Evolutionary conservation across 2,797 vertebrate genomes (phyloP).

Genomic region (Anableps anableps): DNA sequence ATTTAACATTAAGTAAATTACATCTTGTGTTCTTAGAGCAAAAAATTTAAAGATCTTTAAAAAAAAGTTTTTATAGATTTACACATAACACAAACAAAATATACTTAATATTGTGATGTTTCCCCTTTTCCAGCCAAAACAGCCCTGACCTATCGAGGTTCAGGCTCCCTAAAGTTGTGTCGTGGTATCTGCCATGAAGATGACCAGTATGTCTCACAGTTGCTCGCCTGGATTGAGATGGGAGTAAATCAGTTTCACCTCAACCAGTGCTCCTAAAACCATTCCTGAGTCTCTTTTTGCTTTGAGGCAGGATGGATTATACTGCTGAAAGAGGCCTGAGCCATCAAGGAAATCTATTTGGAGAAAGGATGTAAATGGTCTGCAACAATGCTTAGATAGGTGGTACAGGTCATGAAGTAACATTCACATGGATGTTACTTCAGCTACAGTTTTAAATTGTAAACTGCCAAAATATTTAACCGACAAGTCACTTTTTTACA

Average conservation of each 20-base stretch:
- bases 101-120: neutral
- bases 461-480: neutral
- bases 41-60: neutral
- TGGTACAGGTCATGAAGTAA: too few species aligned
- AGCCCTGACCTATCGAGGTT: neutral
- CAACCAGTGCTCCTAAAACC: neutral
- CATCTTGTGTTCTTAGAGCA: neutral
- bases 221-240: neutral
- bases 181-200: neutral
- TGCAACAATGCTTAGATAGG: too few species aligned
- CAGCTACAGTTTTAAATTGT: too few species aligned
- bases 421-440: too few species aligned
- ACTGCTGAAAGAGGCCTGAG: neutral
- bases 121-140: neutral
- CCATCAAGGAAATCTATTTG: neutral
- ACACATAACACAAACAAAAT: neutral
- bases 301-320: neutral
- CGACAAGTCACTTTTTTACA: neutral
- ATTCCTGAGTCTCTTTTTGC: neutral
- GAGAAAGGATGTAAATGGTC: neutral
- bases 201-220: neutral
- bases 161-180: neutral
- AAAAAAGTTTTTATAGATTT: neutral
- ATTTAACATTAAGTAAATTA: neutral
- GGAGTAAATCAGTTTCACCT: neutral